Evolutionary conservation across 2,113 vertebrate genomes (phyloP), one percentile per base, ranked within the genome.

Genomic region (Seriola aureovittata): DNA sequence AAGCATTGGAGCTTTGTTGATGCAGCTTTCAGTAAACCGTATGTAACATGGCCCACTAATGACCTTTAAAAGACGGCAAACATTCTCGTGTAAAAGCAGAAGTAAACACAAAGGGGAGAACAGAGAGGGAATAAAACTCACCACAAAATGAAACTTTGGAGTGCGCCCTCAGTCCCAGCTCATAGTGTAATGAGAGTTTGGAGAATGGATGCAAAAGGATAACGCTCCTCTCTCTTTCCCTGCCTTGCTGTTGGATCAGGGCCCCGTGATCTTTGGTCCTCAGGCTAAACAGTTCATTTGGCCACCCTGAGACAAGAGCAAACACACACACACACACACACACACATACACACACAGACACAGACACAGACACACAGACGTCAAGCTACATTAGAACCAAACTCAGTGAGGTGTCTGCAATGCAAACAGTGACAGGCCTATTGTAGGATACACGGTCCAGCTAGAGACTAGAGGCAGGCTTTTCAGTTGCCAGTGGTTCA

Each of bases 381-480:
- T 94, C 93, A 94, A 80, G 81, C 81, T 81, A 85, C 85, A 93
- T 94, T 90, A 94, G 84, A 87, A 70, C 84, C 70, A 92, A 87
- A 92, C 59, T 88, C 91, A 91, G 63, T 86, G 86, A 92, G 79
- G 90, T 83, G 65, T 89, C 82, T 89, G 80, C 77, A 94, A 81
- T 85, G 87, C 93, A 95, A 94, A 94, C 91, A 94, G 59, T 34
- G 76, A 77, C 88, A 69, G 72, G 70, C 71, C 58, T 72, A n/a
- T 25, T 81, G 75, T 77, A 85, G 85, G 75, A 82, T 82, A 83
- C 82, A 78, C 60, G 3, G 64, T 79, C 69, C 63, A 81, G 78
- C 65, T 36, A 54, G 60, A 88, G 84, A 86, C 71, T 46, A 71
- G 29, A 86, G 71, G 62, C 44, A 76, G 69, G 50, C 40, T 64